phyloP scores from a whole-genome alignment of 2,888 invertebrate genomes.

The Pelosia muscerda region DNA sequence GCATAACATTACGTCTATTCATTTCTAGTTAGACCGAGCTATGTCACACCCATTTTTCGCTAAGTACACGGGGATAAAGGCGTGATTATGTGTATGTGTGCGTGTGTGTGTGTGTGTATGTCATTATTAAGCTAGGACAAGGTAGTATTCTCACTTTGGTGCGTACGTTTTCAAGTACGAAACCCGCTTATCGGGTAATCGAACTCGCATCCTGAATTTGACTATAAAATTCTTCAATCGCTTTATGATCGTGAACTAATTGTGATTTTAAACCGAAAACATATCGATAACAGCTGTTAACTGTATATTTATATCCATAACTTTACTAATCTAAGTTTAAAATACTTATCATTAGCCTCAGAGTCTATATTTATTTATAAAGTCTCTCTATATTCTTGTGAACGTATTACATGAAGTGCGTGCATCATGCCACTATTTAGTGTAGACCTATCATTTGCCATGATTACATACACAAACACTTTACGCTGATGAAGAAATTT shows the following conservation, averaged over 20 bases:
- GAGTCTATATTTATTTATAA: background rate
- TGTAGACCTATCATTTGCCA: constrained; percentile 72
- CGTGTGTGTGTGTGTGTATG: no score
- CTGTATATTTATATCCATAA: background rate
- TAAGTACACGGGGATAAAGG: no score
- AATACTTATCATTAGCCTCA: background rate
- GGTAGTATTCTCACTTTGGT: background rate
- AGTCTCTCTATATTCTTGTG: constrained; percentile 9
- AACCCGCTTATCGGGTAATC: no score
- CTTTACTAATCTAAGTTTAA: background rate
- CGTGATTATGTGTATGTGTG: no score
- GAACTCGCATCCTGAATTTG: background rate
- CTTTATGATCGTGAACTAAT: background rate
- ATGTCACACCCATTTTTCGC: background rate
- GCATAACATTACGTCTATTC: constrained; percentile 5
- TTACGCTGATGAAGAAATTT: constrained; percentile 80
- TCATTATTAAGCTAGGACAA: background rate
- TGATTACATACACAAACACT: constrained; percentile 72
- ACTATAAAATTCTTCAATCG: background rate
- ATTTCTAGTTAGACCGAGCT: constrained; percentile 3
- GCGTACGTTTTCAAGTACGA: background rate
- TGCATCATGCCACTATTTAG: constrained; percentile 42
- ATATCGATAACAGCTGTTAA: background rate
- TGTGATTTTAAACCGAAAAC: no score
- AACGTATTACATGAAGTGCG: constrained; percentile 21